These are phyloP conservation scores for Neolamprologus fasciatus DNA, from an alignment of 2,113 vertebrate species.

Conservation along the genomic window DNA sequence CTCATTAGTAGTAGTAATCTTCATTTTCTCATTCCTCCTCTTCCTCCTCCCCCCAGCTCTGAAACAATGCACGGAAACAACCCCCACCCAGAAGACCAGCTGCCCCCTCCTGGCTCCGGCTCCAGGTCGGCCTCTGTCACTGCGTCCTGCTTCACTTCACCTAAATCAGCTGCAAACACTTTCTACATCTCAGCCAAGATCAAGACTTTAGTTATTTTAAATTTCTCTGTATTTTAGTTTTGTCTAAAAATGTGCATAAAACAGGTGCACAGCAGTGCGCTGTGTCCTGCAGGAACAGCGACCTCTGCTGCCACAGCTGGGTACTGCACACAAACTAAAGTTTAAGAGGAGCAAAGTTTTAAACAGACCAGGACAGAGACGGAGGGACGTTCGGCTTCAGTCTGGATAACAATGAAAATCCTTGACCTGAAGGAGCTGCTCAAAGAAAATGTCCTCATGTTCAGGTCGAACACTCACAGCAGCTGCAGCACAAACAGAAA, in stretches of 20 bases:
- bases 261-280: rapidly evolving
- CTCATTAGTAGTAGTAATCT: background rate
- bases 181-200: background rate
- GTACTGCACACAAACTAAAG: rapidly evolving
- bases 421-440: background rate
- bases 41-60: background rate
- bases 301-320: background rate
- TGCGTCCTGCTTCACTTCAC: background rate
- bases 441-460: background rate
- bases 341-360: background rate
- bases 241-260: background rate
- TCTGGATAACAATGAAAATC: background rate
- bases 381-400: background rate
- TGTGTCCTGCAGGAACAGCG: background rate
- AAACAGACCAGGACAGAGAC: background rate
- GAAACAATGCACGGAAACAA: constrained; percentile 68
- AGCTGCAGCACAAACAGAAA: background rate
- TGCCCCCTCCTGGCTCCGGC: background rate
- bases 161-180: background rate
- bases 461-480: background rate
- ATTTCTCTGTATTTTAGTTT: background rate
- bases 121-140: background rate
- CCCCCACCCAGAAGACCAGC: background rate
- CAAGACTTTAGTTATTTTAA: background rate
- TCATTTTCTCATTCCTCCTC: background rate